Evolutionary conservation across 2,113 vertebrate species (phyloP).

Genomic region (Rhinogobius similis): DNA sequence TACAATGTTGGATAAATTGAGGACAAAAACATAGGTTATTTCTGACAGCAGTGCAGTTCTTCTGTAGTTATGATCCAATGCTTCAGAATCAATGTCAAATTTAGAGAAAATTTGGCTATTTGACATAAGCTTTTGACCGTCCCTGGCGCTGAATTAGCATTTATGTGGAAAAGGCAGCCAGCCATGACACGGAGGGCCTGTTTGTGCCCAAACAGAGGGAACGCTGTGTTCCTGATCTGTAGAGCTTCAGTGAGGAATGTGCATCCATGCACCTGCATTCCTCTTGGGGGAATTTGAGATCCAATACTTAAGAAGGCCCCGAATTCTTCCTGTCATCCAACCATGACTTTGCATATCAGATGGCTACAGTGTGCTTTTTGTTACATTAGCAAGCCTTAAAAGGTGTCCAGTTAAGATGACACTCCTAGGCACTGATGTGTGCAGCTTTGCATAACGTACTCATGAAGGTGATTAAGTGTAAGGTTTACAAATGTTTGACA

Average conservation of each 20-base stretch:
- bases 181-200: constrained; percentile 16
- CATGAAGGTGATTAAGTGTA: constrained; percentile 11
- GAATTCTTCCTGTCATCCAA: constrained; percentile 7
- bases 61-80: not conserved
- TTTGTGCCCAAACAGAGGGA: constrained; percentile 40
- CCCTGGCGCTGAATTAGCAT: constrained; percentile 30
- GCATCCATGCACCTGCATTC: constrained; percentile 70
- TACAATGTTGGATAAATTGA: not conserved
- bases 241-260: constrained; percentile 53
- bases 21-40: not conserved
- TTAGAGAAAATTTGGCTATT: not conserved
- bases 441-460: constrained; percentile 24
- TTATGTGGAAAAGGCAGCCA: constrained; percentile 3
- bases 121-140: constrained; percentile 5
- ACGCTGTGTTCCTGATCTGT: constrained; percentile 53
- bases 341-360: constrained; percentile 37
- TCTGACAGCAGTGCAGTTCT: not conserved
- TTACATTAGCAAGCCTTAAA: not conserved
- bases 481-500: constrained; percentile 47
- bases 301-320: not conserved
- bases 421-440: not conserved
- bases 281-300: constrained; percentile 21
- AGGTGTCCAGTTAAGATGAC: constrained; percentile 11
- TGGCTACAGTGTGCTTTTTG: constrained; percentile 7
- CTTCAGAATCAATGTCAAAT: too few relatives aligned